phyloP scores from a whole-genome alignment of 2,888 invertebrate species.

The Caenorhabditis macrosperma region DNA sequence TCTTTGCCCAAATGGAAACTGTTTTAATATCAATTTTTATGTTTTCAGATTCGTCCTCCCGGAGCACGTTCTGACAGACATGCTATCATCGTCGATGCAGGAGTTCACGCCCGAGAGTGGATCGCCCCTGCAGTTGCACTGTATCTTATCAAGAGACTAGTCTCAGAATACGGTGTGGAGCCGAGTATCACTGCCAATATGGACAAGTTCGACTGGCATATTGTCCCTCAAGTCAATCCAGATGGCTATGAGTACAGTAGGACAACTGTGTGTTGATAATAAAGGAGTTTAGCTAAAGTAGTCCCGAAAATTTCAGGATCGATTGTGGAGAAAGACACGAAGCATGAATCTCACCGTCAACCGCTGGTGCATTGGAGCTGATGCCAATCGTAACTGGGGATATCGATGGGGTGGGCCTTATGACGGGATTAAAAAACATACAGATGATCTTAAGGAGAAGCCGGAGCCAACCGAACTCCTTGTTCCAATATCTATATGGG shows the following conservation, averaged over 20 bases:
- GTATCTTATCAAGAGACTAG: conserved; percentile 73
- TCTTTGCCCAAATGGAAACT: too few relatives aligned
- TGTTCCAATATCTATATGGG: conserved; percentile 79
- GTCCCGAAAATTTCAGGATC: conserved; percentile 65
- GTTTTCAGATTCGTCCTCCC: conserved; percentile 54
- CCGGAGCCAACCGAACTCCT: conserved; percentile 75
- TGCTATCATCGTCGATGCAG: conserved; percentile 78
- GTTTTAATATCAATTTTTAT: too few relatives aligned
- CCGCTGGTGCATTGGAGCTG: conserved; percentile 78
- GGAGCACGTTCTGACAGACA: too few relatives aligned
- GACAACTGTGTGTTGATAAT: too few relatives aligned
- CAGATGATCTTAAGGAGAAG: conserved; percentile 71
- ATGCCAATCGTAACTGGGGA: conserved; percentile 80
- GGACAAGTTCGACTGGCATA: conserved; percentile 78
- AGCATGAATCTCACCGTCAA: conserved; percentile 73
- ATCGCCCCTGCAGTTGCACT: conserved; percentile 77
- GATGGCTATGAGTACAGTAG: conserved; percentile 79
- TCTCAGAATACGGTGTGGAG: conserved; percentile 66
- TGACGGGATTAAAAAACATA: too few relatives aligned
- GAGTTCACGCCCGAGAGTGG: conserved; percentile 79
- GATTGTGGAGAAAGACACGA: conserved; percentile 80
- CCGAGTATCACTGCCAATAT: conserved; percentile 62
- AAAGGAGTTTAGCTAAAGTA: neutral
- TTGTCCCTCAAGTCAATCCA: conserved; percentile 78
- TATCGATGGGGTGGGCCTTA: conserved; percentile 77